phyloP scores from a whole-genome alignment of 2,113 vertebrate species.

The Hylia prasina region DNA sequence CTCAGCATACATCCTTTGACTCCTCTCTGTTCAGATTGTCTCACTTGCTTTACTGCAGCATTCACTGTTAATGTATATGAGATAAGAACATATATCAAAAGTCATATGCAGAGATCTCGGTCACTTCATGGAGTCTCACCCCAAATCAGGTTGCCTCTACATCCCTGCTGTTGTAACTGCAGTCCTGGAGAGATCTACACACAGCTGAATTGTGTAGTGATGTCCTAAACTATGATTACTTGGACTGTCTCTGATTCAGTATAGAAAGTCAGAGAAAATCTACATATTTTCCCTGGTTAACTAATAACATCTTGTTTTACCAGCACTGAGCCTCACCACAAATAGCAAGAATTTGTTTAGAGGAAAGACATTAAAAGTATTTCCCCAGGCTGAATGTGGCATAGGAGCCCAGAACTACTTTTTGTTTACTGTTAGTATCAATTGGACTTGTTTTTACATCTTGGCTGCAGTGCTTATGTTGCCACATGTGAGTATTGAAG shows the following conservation, averaged over 20 bases:
- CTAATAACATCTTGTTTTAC: background rate
- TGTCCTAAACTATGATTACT: background rate
- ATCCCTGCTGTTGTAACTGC: background rate
- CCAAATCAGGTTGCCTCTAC: background rate
- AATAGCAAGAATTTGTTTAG: background rate
- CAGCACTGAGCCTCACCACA: background rate
- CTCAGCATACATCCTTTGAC: background rate
- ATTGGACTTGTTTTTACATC: background rate
- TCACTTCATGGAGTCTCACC: background rate
- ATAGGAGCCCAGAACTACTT: background rate
- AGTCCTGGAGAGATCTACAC: background rate
- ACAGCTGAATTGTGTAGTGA: background rate
- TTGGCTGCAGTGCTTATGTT: background rate
- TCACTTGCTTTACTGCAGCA: background rate
- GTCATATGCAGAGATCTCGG: background rate
- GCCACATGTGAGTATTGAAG: background rate
- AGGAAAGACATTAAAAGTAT: background rate
- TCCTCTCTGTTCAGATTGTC: background rate
- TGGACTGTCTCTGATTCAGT: background rate
- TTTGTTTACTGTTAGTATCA: background rate
- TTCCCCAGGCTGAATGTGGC: background rate
- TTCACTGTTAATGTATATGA: background rate
- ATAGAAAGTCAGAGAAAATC: background rate
- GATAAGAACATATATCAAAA: background rate
- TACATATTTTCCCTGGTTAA: background rate